phyloP scores from a whole-genome alignment of 1,140 invertebrate species.

The Brachionus manjavacas region DNA sequence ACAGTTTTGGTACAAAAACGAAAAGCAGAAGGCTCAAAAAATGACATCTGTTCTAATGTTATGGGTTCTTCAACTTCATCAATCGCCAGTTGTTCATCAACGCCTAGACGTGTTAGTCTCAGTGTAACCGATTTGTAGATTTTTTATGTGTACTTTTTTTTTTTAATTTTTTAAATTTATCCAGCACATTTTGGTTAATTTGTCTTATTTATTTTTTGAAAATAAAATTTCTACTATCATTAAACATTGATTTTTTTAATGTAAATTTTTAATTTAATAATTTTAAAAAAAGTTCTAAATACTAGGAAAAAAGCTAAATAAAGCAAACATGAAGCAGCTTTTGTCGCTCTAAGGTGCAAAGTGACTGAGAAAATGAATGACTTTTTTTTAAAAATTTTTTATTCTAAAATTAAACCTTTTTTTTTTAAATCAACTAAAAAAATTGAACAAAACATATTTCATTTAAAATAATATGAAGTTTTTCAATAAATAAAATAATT shows the following conservation, averaged over 20 bases:
- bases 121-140: conserved; percentile 36
- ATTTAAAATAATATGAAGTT: neutral
- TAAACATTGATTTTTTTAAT: too few species aligned
- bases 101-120: conserved; percentile 32
- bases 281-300: too few species aligned
- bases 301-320: too few species aligned
- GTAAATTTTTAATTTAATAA: too few species aligned
- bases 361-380: too few species aligned
- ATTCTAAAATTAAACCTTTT: conserved; percentile 19
- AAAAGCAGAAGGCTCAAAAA: neutral
- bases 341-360: too few species aligned
- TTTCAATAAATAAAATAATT: conserved; percentile 7
- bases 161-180: neutral
- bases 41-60: neutral
- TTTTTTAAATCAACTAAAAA: conserved; percentile 25
- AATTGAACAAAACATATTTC: neutral
- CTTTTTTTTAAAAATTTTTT: neutral
- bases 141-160: neutral
- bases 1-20: neutral
- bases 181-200: neutral
- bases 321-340: too few species aligned
- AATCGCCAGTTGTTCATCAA: neutral
- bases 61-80: neutral
- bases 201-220: neutral
- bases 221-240: neutral